Evolutionary conservation across 2,113 vertebrate species (phyloP), one percentile per base, ranked within the genome.

Genomic region (Sylvia atricapilla): DNA sequence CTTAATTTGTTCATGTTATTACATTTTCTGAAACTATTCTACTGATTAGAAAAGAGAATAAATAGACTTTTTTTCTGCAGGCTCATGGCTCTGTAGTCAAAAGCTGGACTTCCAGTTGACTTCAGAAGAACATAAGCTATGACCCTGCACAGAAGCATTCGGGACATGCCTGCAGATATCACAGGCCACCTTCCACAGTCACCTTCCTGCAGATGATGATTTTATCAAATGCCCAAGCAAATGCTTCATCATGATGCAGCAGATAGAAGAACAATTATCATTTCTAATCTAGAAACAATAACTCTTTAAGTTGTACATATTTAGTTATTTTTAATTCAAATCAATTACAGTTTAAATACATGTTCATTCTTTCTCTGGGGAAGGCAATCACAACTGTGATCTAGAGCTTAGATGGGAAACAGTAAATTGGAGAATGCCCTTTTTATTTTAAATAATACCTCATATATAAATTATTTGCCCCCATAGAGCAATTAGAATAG

Each of bases 391-490:
- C 23, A 70, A 47, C 27, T 37, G 46, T 67, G 47, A 74, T 94
- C 25, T 53, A 81, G 50, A 74, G 43, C 15, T 59, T 85, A 75
- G 39, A 77, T 31, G 79, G 50, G 52, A 93, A 80, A 50, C 15
- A 49, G 37, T 76, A 83, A 64, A 17, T 62, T 52, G 33, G 70
- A 93, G 41, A 93, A 84, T 70, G 37, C 3, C 85, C 35, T 18
- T 85, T 91, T 90, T 72, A 67, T 90, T 94, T 95, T 67, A 95
- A 94, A 91, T 74, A 83, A 74, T 69, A 7, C 25, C 18, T 74
- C 55, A 77, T 91, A 74, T 90, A 95, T 77, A 93, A 91, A 91
- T 93, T 88, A 90, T 88, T 95, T 97, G 46, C 63, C 78, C 59
- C 63, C 3, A 4, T 33, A 88, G 84, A 95, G 72, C 75, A 93